These are phyloP conservation scores for Lymantria dispar DNA, from an alignment of 2,888 invertebrate species.

Conservation along the genomic window DNA sequence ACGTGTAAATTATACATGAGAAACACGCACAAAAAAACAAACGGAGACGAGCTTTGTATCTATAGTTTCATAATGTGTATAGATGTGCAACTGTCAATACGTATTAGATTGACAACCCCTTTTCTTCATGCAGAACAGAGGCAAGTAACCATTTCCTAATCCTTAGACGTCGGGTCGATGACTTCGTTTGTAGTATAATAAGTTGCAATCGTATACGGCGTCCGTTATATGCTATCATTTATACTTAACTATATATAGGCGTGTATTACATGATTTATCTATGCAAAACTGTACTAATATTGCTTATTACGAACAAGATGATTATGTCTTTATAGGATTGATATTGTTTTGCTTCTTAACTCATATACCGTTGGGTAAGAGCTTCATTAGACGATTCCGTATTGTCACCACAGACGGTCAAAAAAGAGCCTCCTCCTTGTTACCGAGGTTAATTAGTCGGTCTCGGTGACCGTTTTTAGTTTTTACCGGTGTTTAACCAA, in stretches of 20 bases:
- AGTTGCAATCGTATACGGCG: conserved; percentile 58
- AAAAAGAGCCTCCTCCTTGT: too few relatives aligned
- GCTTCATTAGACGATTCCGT: too few relatives aligned
- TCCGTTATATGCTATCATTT: conserved; percentile 42
- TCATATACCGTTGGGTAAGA: background rate
- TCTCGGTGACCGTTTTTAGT: too few relatives aligned
- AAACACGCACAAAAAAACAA: too few relatives aligned
- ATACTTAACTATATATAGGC: conserved; percentile 2
- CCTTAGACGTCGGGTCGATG: conserved; percentile 61
- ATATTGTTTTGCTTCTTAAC: background rate
- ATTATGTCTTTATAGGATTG: background rate
- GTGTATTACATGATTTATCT: background rate
- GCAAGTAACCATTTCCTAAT: conserved; percentile 62
- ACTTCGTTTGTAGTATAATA: conserved; percentile 52
- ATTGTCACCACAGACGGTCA: too few relatives aligned
- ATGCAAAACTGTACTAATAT: background rate
- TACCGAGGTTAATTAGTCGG: too few relatives aligned
- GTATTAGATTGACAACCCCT: conserved; percentile 32
- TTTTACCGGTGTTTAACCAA: too few relatives aligned
- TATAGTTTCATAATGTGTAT: conserved; percentile 12
- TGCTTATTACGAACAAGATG: background rate
- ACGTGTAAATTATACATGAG: too few relatives aligned
- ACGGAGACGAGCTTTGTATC: too few relatives aligned
- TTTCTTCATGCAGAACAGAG: conserved; percentile 45
- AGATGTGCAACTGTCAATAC: conserved; percentile 17